Evolutionary conservation across 2,113 vertebrate species (phyloP), one percentile per base, ranked within the genome.

Genomic region (Hassar affinis): DNA sequence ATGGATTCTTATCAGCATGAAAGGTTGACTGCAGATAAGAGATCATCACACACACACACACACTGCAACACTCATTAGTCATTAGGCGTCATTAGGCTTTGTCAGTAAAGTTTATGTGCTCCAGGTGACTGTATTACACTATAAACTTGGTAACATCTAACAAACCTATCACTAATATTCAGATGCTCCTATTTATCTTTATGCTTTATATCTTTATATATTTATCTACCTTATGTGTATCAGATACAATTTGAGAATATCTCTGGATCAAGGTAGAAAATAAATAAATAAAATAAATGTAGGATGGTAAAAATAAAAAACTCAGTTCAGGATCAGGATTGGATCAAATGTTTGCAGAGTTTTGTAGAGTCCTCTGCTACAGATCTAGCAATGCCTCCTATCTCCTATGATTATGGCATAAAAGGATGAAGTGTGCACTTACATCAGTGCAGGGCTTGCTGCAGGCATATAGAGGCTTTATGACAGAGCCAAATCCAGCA

Each of bases 361-460:
- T 71, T 45, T 0, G 1, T n/a, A 71, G 20, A 49, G 25, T 22
- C 69, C 6, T 49, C 42, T 27, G 22, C 22, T n/a, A 72, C 42
- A 72, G 38, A 35, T 7, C 2, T 45, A 45, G 10, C 1, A 42
- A 71, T 27, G 45, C 45, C 7, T 9, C 45, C 7, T 9, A 15
- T 75, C 35, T 15, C 8, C n/a, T 62, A 3, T 47, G 10, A 47
- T 20, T 27, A 47, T 49, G 22, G 42, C 47, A 59, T 7, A 38
- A 17, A 17, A 22, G 22, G 35, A 33, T n/a, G 18, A 74, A 18
- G 38, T n/a, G 2, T 35, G n/a, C 45, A 91, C 94, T 91, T 88
- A 99, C 98, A 0, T 98, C 96, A 78, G 90, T 95, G 92, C 97
- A 97, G 80, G 93, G 91, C 84, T 92, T 96, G 94, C 98, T 99